Percentiles rank a stretch among this genome's conserved stretches.
phyloP scores from a whole-genome alignment of 1,140 invertebrate species.

The Zophobas morio region DNA sequence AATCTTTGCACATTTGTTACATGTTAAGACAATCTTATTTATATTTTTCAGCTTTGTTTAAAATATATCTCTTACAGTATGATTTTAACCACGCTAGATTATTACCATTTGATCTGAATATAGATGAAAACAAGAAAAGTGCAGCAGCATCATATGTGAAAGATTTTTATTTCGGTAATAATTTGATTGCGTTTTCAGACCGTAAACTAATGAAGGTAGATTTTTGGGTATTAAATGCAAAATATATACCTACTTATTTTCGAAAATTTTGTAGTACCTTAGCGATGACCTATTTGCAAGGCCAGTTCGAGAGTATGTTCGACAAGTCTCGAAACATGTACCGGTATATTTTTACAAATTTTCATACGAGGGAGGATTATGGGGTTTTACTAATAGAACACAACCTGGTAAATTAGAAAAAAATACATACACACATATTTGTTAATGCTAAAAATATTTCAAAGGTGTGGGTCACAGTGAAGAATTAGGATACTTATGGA shows the following conservation, averaged over 20 bases:
- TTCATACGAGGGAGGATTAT: conserved; percentile 43
- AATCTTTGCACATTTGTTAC: background rate
- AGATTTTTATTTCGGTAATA: conserved; percentile 40
- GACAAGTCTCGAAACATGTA: conserved; percentile 24
- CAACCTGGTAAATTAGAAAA: conserved; percentile 28
- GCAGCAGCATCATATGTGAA: conserved; percentile 22
- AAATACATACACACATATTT: background rate
- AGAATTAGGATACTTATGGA: conserved; percentile 44
- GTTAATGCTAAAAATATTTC: conserved; percentile 25
- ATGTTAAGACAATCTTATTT: no score
- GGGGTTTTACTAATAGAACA: conserved; percentile 37
- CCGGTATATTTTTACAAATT: conserved; percentile 44
- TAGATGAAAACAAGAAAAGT: conserved; percentile 2
- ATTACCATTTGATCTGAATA: conserved; percentile 38
- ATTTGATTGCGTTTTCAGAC: conserved; percentile 9
- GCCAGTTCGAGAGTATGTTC: conserved; percentile 21
- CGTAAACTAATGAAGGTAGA: conserved; percentile 11
- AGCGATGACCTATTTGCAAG: conserved; percentile 33
- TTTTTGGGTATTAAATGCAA: background rate
- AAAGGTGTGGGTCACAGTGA: conserved; percentile 47
- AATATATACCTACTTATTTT: background rate
- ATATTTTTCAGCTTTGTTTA: conserved; percentile 34
- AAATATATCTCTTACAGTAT: conserved; percentile 38
- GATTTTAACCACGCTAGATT: conserved; percentile 43
- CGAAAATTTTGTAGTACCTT: conserved; percentile 18